phyloP scores from a whole-genome alignment of 2,797 vertebrate species.

The Prionace glauca region DNA sequence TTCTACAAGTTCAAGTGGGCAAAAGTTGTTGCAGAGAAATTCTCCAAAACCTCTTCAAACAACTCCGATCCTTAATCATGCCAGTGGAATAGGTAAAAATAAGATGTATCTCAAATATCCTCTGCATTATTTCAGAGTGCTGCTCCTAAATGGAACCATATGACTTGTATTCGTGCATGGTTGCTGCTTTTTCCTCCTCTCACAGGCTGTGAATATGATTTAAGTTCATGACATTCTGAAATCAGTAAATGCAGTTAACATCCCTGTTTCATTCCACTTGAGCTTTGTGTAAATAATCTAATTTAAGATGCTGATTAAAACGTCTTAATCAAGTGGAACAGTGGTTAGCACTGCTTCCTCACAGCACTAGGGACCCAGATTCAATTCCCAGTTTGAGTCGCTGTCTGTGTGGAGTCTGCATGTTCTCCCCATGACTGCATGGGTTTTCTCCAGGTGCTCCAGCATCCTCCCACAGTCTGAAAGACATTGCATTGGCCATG shows the following conservation, averaged over 20 bases:
- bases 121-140: not conserved
- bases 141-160: not conserved
- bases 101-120: not conserved
- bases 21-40: slow-evolving; percentile 45
- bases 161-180: not conserved
- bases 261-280: not conserved
- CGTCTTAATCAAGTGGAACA: not conserved
- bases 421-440: too few relatives aligned
- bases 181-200: not conserved
- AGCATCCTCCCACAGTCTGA: too few relatives aligned
- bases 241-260: not conserved
- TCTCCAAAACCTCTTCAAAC: slow-evolving; percentile 33
- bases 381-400: too few relatives aligned
- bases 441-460: too few relatives aligned
- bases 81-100: slow-evolving; percentile 24
- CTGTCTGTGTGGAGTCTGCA: too few relatives aligned
- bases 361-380: too few relatives aligned
- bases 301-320: not conserved
- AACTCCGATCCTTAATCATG: not conserved
- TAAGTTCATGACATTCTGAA: not conserved
- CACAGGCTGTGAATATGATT: not conserved
- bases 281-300: not conserved
- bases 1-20: slow-evolving; percentile 46
- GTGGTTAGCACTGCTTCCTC: too few relatives aligned
- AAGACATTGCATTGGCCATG: too few relatives aligned